phyloP scores from a whole-genome alignment of 92 coral and sea anemone genomes.

The Muricea muricata region DNA sequence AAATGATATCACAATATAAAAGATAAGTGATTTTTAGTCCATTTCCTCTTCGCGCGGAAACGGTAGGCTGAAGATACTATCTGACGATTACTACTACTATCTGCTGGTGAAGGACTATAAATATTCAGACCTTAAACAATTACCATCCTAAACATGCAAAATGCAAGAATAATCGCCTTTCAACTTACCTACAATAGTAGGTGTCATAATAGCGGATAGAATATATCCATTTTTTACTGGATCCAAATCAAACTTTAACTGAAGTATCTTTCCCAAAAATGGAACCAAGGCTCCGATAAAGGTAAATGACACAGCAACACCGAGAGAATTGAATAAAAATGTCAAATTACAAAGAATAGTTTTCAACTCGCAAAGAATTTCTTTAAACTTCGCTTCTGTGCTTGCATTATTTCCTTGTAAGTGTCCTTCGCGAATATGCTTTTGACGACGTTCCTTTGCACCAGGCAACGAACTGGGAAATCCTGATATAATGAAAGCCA shows the following conservation, averaged over 20 bases:
- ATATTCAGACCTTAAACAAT: too few relatives aligned
- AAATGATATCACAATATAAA: too few relatives aligned
- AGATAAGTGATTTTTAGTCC: too few relatives aligned
- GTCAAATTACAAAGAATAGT: conserved; percentile 41
- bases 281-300: conserved; percentile 66
- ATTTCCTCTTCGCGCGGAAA: too few relatives aligned
- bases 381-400: conserved; percentile 46
- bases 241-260: conserved; percentile 72
- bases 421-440: conserved; percentile 41
- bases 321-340: conserved; percentile 44
- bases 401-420: conserved; percentile 52
- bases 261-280: conserved; percentile 79
- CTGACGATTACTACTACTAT: too few relatives aligned
- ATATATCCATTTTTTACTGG: conserved; percentile 69
- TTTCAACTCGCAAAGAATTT: conserved; percentile 63
- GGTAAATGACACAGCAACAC: conserved; percentile 55
- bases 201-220: conserved; percentile 18
- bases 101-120: too few relatives aligned
- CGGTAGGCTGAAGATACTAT: too few relatives aligned
- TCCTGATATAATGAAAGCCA: background rate
- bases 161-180: too few relatives aligned
- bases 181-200: background rate
- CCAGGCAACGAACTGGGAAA: conserved; percentile 69
- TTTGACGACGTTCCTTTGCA: conserved; percentile 57
- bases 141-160: too few relatives aligned